Evolutionary conservation across 2,888 invertebrate genomes (phyloP), one percentile per base, ranked within the genome.

Genomic region (Mycalesis mineus): DNA sequence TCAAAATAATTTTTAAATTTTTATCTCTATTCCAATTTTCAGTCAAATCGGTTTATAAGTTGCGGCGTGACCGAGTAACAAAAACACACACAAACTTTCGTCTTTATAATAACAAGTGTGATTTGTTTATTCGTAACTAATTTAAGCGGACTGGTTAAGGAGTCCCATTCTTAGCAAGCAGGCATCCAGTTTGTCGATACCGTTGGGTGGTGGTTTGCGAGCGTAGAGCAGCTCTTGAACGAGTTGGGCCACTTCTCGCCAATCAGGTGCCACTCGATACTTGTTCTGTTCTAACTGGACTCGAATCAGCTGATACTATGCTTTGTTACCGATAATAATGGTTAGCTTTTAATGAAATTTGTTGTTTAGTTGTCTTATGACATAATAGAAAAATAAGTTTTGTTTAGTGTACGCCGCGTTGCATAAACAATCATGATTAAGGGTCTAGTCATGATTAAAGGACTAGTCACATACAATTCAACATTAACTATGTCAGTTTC

Each of bases 201-300:
- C 88, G 87, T 88, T 83, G 65, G 70, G 79, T 78, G 80, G 77
- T 78, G 77, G 66, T 74, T 62, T 68, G 67, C 68, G 71, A 72
- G 72, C 71, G 69, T 78, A 75, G 78, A 77, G 81, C 73, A 77
- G 80, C 79, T 82, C 80, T 82, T 81, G 83, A 83, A 88, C 88
- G 75, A 86, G 88, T 88, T 84, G 80, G 81, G 84, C 75, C 85
- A 83, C 84, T 84, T 82, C 82, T 80, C 79, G 78, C 73, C 81
- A 77, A 77, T 85, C 86, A 85, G 85, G 86, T 88, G 85, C 83
- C 83, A 82, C 82, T 82, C 78, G 80, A 85, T 84, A 86, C 88
- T 80, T 74, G 88, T 88, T 85, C 87, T 83, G 78, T 82, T 85
- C 88, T 88, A 88, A 88, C 88, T 86, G 88, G 86, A 86, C 80